These are phyloP conservation scores for Autographa gamma DNA, from an alignment of 2,888 invertebrate genomes.

Conservation along the genomic window DNA sequence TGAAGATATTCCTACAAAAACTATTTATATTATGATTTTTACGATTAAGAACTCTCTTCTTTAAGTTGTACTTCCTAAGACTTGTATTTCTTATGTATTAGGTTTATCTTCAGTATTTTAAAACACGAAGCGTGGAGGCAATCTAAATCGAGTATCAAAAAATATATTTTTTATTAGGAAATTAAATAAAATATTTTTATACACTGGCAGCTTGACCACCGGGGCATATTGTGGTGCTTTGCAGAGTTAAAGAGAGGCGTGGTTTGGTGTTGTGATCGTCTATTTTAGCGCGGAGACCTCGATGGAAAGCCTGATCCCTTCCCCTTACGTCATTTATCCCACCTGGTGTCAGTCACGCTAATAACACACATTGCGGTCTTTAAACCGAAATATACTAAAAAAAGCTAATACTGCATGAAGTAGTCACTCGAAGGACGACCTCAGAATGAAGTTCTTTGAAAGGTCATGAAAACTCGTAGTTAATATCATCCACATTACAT, in stretches of 20 bases:
- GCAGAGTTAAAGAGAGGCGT: conserved; percentile 69
- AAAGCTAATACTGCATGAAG: conserved; percentile 11
- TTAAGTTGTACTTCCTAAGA: conserved; percentile 48
- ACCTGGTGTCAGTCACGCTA: conserved; percentile 51
- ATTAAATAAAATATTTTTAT: conserved; percentile 63
- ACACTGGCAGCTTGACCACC: conserved; percentile 80
- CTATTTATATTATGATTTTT: conserved; percentile 42
- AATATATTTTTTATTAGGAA: conserved; percentile 57
- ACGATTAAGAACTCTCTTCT: conserved; percentile 42
- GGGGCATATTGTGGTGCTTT: conserved; percentile 84
- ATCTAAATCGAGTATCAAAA: conserved; percentile 39
- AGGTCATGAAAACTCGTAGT: conserved; percentile 24
- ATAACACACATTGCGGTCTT: conserved; percentile 28
- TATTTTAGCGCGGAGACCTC: conserved; percentile 53
- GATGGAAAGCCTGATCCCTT: conserved; percentile 35
- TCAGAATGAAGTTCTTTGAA: conserved; percentile 32
- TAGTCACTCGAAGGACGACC: conserved; percentile 15
- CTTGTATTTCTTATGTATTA: conserved; percentile 48
- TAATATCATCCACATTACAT: conserved; percentile 29
- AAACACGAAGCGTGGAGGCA: conserved; percentile 20
- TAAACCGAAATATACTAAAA: conserved; percentile 13
- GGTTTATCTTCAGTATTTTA: conserved; percentile 29
- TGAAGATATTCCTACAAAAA: conserved; percentile 45
- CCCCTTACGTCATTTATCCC: conserved; percentile 39
- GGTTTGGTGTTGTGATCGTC: conserved; percentile 76